Evolutionary conservation across 2,888 invertebrate species (phyloP), one percentile per base, ranked within the genome.

Genomic region (Sinotaia quadrata): DNA sequence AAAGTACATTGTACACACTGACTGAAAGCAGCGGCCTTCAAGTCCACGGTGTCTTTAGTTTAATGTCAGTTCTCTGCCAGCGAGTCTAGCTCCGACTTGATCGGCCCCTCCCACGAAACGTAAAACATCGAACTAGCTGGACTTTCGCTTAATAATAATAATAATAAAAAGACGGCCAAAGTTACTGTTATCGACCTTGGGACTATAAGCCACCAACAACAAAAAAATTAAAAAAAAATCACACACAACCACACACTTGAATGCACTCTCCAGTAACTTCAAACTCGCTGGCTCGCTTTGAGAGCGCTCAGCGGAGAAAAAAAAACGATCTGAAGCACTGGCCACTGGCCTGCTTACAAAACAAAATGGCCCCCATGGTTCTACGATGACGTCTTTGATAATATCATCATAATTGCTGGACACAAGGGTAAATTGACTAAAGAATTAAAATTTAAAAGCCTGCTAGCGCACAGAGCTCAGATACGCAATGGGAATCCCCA

Each of bases 351-450:
- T 47, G 47, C 59, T 61, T 72, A 68, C 54, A 37, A 56, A 61
- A 66, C 72, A 72, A 72, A 68, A 72, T 72, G 72, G 72, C 72
- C 69, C 66, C 72, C 60, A 52, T 61, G 65, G 65, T 68, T 72
- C 65, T 72, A 57, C 65, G 62, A 54, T 68, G 68, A 72, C 62
- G 66, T 68, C 66, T 66, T 56, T 54, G 57, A 57, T 72, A 72
- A 66, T 68, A 72, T 68, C 66, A 72, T 72, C 72, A 72, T 72
- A 72, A 68, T 66, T 72, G 68, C 65, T 47, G 68, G 68, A 69
- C 72, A 68, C 68, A 58, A 56, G 65, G 68, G 59, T 68, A 68
- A 72, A 72, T 61, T 69, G 72, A 72, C 66, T 59, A 34, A 68
- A 47, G 72, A 68, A 68, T 72, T 66, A 68, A 68, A 67, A 47